Evolutionary conservation across 2,888 invertebrate species (phyloP).

Genomic region (Cyclophora albipunctata): DNA sequence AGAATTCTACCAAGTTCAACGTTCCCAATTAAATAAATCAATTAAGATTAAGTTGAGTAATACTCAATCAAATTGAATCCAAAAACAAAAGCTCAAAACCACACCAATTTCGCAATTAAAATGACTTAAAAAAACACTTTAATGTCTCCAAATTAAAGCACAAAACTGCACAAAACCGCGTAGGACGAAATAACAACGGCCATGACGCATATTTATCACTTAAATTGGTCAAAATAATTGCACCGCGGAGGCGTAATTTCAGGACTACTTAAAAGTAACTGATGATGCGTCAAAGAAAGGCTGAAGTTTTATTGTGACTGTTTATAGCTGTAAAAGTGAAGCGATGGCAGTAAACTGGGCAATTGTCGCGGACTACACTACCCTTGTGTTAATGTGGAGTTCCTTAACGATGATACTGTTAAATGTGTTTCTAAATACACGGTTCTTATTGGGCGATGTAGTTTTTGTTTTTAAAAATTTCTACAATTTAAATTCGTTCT

Average conservation of each 20-base stretch:
- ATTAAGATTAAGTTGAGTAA: no score
- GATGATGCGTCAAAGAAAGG: constrained; percentile 37
- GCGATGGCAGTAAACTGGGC: constrained; percentile 41
- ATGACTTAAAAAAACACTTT: no score
- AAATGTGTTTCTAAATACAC: constrained; percentile 7
- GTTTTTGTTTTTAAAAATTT: no score
- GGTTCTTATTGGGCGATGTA: no score
- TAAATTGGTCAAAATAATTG: neutral
- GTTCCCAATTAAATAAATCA: no score
- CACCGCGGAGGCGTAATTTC: neutral
- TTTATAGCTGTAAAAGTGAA: constrained; percentile 59
- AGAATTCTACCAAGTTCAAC: no score
- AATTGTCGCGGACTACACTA: constrained; percentile 42
- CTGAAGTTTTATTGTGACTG: constrained; percentile 45
- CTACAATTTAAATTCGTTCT: no score
- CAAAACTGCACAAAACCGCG: neutral
- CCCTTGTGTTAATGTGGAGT: constrained; percentile 12
- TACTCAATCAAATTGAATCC: no score
- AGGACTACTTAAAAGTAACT: constrained; percentile 18
- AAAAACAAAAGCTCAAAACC: no score
- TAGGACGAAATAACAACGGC: neutral
- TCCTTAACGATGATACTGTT: constrained; percentile 8
- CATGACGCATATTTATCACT: neutral
- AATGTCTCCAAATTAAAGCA: no score
- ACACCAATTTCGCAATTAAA: no score